Conservation (phyloP, 2,888 invertebrate species). For the Dolichomitus sp. region DNA sequence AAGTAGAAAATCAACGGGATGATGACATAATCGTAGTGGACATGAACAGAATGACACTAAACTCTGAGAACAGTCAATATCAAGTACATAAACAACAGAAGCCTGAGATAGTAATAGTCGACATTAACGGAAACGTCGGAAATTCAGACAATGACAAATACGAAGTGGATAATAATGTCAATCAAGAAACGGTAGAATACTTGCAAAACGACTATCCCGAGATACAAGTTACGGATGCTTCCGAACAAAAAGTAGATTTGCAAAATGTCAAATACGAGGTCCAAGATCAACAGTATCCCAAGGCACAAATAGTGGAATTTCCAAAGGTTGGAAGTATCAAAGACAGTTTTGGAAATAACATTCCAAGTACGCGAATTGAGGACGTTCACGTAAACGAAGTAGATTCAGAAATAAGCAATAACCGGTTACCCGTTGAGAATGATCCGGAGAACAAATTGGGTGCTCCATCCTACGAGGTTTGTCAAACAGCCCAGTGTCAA, state of each 20-base stretch:
- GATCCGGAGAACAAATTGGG: constrained; percentile 2
- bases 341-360: neutral
- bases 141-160: too few species aligned
- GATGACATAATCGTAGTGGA: neutral
- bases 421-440: neutral
- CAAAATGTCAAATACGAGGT: neutral
- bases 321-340: neutral
- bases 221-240: neutral
- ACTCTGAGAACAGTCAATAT: neutral
- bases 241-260: neutral
- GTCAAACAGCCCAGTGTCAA: constrained; percentile 3
- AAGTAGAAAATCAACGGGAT: neutral
- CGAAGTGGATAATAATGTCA: too few species aligned
- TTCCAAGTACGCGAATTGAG: neutral
- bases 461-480: neutral
- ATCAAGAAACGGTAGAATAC: too few species aligned
- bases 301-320: neutral
- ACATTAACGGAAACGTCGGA: neutral
- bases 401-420: too few species aligned
- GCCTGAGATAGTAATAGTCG: neutral
- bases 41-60: neutral
- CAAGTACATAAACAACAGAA: neutral
- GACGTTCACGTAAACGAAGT: too few species aligned
- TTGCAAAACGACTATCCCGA: neutral
- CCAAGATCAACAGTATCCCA: too few species aligned